Conservation (phyloP, 2,113 vertebrate species). For the Pelmatolapia mariae region DNA sequence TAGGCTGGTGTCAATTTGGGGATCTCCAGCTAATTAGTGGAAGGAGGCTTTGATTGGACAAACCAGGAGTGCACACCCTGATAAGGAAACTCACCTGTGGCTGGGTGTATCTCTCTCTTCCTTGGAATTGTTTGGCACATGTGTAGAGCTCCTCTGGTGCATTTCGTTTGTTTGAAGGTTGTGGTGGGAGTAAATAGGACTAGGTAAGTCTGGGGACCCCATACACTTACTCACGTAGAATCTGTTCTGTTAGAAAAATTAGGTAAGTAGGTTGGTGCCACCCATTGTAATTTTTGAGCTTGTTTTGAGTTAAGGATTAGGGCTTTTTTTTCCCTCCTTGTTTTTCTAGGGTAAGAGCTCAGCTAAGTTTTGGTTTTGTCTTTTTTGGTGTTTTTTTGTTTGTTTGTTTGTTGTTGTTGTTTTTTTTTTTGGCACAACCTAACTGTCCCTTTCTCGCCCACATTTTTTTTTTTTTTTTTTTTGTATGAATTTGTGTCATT, state of each 20-base stretch:
- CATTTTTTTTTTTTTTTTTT: not conserved
- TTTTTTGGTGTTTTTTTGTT: accelerated
- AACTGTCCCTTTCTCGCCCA: not conserved
- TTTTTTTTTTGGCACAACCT: accelerated
- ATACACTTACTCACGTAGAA: not conserved
- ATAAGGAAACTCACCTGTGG: not conserved
- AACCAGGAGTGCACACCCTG: not conserved
- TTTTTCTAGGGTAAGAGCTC: not conserved
- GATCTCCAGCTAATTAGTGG: not conserved
- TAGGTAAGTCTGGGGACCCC: not conserved
- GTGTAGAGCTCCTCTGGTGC: not conserved
- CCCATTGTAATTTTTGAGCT: not conserved
- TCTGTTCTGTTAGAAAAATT: not conserved
- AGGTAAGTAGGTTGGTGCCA: not conserved
- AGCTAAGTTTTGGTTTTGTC: not conserved
- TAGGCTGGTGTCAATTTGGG: not conserved
- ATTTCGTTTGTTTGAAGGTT: not conserved
- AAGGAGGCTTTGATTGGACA: not conserved
- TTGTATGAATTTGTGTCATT: not conserved
- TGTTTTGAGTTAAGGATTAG: not conserved
- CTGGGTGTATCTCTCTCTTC: not conserved
- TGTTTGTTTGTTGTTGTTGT: not conserved
- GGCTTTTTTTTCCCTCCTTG: not conserved
- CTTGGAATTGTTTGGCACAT: not conserved
- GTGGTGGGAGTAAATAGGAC: not conserved